A percentile compares a stretch with the other conserved stretches of the same genome.
phyloP scores from a whole-genome alignment of 2,797 vertebrate genomes.

The Rhynchotus rufescens region DNA sequence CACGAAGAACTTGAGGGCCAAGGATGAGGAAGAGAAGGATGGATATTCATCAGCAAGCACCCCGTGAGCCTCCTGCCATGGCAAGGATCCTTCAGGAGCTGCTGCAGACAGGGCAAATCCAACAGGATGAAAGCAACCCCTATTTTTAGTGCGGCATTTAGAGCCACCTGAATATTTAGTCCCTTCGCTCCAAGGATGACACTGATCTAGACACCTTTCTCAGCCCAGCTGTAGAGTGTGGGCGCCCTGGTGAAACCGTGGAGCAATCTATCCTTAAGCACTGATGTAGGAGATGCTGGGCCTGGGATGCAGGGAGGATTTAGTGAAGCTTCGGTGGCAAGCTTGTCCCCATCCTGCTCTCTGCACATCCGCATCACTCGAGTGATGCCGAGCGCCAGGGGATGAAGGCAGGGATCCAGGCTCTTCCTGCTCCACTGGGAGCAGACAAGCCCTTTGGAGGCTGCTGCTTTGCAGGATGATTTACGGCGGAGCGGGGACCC shows the following conservation, averaged over 20 bases:
- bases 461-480: not conserved
- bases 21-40: not conserved
- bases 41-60: not conserved
- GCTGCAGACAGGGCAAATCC: not conserved
- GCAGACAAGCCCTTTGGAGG: not conserved
- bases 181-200: fast-evolving
- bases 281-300: fast-evolving
- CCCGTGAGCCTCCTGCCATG: fast-evolving
- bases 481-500: not conserved
- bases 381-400: not conserved
- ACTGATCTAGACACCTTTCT: not conserved
- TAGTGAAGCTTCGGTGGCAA: not conserved
- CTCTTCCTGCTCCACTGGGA: not conserved
- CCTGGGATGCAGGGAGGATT: not conserved
- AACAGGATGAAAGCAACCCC: not conserved
- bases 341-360: not conserved
- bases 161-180: not conserved
- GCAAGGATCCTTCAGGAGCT: fast-evolving
- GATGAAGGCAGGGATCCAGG: not conserved
- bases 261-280: not conserved
- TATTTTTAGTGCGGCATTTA: not conserved
- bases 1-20: not conserved
- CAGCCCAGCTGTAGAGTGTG: not conserved
- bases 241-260: fast-evolving
- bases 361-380: not conserved